Conservation (phyloP, 2,797 vertebrate genomes). For the Glyptemys insculpta region DNA sequence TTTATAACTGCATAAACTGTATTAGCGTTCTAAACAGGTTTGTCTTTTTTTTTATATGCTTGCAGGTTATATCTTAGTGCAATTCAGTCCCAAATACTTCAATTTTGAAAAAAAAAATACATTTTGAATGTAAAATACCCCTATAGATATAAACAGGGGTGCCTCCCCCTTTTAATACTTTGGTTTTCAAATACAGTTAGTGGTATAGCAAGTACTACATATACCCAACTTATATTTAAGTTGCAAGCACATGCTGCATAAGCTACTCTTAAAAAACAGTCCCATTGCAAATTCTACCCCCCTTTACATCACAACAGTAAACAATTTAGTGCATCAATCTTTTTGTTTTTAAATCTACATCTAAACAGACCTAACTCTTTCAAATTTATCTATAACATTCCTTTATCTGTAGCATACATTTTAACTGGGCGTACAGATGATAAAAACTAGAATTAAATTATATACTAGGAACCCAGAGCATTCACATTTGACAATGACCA, state of each 20-base stretch:
- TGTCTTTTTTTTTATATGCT: conserved; percentile 86
- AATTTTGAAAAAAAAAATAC: conserved; percentile 83
- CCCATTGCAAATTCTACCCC: conserved; percentile 88
- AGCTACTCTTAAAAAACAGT: conserved; percentile 89
- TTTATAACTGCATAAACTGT: conserved; percentile 87
- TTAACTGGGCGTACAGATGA: conserved; percentile 89
- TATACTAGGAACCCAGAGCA: conserved; percentile 87
- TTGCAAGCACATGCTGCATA: conserved; percentile 94
- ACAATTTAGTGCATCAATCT: conserved; percentile 91
- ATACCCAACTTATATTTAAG: conserved; percentile 90
- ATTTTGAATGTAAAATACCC: conserved; percentile 88
- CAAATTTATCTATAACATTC: conserved; percentile 87
- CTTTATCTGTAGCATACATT: conserved; percentile 89
- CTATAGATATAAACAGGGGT: conserved; percentile 85
- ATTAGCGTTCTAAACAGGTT: conserved; percentile 90
- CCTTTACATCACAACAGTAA: conserved; percentile 89
- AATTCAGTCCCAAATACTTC: conserved; percentile 93
- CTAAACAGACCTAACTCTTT: conserved; percentile 87
- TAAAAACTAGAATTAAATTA: conserved; percentile 91
- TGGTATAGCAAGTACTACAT: conserved; percentile 90
- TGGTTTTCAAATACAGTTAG: conserved; percentile 92
- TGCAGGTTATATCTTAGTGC: conserved; percentile 94
- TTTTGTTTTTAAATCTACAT: conserved; percentile 78
- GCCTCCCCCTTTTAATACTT: conserved; percentile 87
- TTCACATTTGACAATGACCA: conserved; percentile 89